Evolutionary conservation across 2,888 invertebrate genomes (phyloP), one percentile per base, ranked within the genome.

Genomic region (Ichneumoninae sp.): DNA sequence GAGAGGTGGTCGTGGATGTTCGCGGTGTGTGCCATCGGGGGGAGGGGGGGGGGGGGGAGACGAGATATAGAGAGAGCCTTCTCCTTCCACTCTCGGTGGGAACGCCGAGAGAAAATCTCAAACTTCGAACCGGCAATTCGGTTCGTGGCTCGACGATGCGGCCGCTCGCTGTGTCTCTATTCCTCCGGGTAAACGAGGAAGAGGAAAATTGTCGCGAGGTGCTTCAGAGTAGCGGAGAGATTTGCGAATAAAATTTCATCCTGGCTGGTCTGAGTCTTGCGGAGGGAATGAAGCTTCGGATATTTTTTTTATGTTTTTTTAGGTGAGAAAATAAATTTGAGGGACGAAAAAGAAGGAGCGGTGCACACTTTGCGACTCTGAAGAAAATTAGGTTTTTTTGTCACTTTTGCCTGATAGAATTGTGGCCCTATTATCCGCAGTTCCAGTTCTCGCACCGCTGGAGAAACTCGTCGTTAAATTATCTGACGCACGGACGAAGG

Each of bases 51-150:
- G 79, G 74, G 60, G 60, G 66, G 50, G 70, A 80, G 69, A 10
- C 44, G 44, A 47, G 7, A 62, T 16, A 33, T 30, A 33, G 30
- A 62, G 13, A 1, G 62, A 30, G 60, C 16, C 26, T 16, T 16
- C 62, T 62, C 33, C 50, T 65, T 47, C 62, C 74, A 74, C 62
- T 74, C 65, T 77, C 75, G 81, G 26, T 22, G 57, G 75, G 52
- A 90, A 90, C 87, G 88, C 86, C 87, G 86, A 82, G 84, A 89
- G 92, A 91, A 92, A 93, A 92, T 93, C 92, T 92, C 89, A 90
- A 93, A 93, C 91, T 92, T 91, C 89, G 88, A 91, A 92, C 92
- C 90, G 86, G 91, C 89, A 91, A 92, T 93, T 92, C 88, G 60
- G 52, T 75, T 80, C 69, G 57, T 68, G 65, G 80, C 68, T n/a